These are phyloP conservation scores for Pomatorhinus ruficollis DNA, from an alignment of 2,113 vertebrate genomes.

Conservation along the genomic window DNA sequence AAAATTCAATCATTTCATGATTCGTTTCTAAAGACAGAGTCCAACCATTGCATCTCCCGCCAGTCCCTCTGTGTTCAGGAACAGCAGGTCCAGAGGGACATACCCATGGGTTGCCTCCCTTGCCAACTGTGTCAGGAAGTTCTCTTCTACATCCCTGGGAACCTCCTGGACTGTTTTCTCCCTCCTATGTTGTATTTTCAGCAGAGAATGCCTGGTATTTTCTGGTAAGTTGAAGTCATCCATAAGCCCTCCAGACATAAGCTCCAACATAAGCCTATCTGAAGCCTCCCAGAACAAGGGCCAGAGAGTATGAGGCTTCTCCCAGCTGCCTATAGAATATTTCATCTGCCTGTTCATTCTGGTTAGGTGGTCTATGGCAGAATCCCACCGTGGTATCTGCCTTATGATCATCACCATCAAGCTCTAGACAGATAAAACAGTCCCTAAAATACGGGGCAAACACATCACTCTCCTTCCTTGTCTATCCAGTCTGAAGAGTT, in stretches of 20 bases:
- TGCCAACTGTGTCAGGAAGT: neutral
- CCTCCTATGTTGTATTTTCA: neutral
- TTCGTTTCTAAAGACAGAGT: neutral
- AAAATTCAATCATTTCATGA: neutral
- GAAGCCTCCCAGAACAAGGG: neutral
- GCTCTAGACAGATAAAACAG: neutral
- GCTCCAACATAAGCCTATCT: no score
- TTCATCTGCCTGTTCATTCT: neutral
- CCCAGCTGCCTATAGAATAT: neutral
- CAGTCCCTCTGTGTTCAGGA: neutral
- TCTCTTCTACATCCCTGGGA: neutral
- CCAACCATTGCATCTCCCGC: neutral
- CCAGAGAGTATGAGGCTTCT: neutral
- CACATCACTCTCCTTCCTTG: neutral
- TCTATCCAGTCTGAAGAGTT: neutral
- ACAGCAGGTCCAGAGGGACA: neutral
- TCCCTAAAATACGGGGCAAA: no score
- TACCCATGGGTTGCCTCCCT: rapidly evolving
- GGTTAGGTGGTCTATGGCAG: neutral
- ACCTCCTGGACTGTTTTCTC: neutral
- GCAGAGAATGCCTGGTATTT: neutral
- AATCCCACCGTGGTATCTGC: neutral
- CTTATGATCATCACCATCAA: neutral
- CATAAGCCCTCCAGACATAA: neutral
- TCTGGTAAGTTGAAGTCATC: neutral